These are phyloP conservation scores for Polydrusus tereticollis DNA, from an alignment of 2,888 invertebrate species.

Conservation along the genomic window DNA sequence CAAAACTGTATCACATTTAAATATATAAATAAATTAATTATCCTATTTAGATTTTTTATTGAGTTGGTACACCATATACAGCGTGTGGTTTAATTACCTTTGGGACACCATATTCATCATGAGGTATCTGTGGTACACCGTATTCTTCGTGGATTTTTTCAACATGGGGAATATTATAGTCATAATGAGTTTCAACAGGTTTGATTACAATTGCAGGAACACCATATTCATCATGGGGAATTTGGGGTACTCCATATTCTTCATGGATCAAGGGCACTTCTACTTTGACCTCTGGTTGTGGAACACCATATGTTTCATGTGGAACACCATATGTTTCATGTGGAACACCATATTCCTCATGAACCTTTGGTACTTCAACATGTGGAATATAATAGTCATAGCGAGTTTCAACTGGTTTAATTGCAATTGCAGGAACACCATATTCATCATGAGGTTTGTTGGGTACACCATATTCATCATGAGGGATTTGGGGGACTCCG, in stretches of 20 bases:
- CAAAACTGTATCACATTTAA: neutral
- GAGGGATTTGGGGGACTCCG: conserved; percentile 26
- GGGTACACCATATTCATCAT: conserved; percentile 30
- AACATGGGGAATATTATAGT: conserved; percentile 31
- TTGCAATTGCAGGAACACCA: conserved; percentile 14
- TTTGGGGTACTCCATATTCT: conserved; percentile 2
- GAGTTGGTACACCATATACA: conserved; percentile 39
- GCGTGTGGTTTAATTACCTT: conserved; percentile 22
- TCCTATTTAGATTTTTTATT: neutral
- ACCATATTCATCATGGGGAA: conserved; percentile 22
- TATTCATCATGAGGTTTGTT: conserved; percentile 15
- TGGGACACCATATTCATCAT: conserved; percentile 27
- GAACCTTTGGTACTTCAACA: conserved; percentile 8
- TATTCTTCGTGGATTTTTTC: conserved; percentile 15
- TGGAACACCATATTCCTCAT: conserved; percentile 24
- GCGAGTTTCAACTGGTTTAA: conserved; percentile 1
- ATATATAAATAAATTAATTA: conserved; percentile 2
- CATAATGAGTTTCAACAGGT: conserved; percentile 12
- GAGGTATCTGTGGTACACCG: conserved; percentile 9
- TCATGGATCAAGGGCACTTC: neutral
- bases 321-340: conserved; percentile 22
- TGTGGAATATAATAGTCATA: conserved; percentile 34
- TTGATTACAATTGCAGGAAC: conserved; percentile 11
- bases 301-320: neutral
- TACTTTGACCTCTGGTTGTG: neutral